Conservation (phyloP, 92 coral and sea anemone species). For the Epizoanthus scotinus region DNA sequence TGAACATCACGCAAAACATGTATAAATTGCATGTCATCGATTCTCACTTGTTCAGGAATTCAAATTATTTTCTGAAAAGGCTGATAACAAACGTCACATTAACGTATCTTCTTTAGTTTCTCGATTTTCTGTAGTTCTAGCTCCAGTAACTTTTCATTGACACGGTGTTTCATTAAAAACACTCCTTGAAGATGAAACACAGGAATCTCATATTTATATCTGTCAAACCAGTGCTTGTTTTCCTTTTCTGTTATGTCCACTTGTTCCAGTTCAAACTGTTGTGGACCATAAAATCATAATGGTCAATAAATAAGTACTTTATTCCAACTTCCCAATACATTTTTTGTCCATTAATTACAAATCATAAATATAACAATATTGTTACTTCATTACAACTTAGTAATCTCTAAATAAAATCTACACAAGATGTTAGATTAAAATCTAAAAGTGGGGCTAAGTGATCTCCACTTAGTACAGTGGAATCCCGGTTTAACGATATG, state of each 20-base stretch:
- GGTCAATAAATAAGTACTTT: neutral
- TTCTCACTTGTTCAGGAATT: no score
- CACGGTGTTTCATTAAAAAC: conserved; percentile 87
- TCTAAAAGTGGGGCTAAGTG: no score
- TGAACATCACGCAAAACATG: no score
- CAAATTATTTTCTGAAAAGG: no score
- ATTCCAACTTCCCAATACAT: neutral
- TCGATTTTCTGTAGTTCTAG: conserved; percentile 63
- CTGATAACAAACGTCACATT: neutral
- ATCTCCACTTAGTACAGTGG: no score
- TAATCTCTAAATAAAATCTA: no score
- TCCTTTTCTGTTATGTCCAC: conserved; percentile 84
- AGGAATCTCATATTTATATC: conserved; percentile 92
- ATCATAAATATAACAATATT: no score
- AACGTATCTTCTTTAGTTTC: neutral
- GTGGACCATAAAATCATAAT: neutral
- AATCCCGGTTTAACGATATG: no score
- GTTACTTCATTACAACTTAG: no score
- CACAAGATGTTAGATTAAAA: no score
- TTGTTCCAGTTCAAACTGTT: conserved; percentile 78
- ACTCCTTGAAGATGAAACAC: conserved; percentile 89
- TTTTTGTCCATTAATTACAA: no score
- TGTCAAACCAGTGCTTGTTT: conserved; percentile 87
- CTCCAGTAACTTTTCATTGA: conserved; percentile 69
- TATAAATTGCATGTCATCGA: no score